phyloP scores from a whole-genome alignment of 2,797 vertebrate genomes.

The Protosalanx chinensis region DNA sequence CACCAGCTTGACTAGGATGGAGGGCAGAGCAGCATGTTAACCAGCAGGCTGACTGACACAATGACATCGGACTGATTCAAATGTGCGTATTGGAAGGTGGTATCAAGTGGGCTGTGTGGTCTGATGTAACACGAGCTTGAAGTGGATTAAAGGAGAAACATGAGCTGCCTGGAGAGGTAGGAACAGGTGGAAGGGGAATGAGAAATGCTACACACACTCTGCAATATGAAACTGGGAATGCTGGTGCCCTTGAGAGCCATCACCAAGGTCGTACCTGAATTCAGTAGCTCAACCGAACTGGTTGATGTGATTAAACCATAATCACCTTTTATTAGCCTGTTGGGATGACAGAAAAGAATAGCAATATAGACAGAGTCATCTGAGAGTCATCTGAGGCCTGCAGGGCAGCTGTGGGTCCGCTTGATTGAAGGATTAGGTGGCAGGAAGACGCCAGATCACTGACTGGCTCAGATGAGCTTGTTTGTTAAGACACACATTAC shows the following conservation, averaged over 20 bases:
- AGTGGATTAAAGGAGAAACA: no score
- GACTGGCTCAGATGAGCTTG: background rate
- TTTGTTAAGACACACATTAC: background rate
- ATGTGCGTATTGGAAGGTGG: background rate
- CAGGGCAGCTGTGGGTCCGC: background rate
- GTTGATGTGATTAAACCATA: background rate
- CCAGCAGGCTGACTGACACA: background rate
- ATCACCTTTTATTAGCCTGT: background rate
- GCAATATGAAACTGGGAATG: background rate
- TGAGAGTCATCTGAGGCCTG: background rate
- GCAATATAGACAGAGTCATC: background rate
- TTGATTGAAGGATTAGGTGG: background rate
- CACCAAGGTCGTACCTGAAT: background rate
- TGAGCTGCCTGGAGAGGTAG: no score
- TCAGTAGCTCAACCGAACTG: background rate
- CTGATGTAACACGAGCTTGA: background rate
- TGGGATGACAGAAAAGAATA: background rate
- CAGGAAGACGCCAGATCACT: background rate
- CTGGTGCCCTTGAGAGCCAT: background rate
- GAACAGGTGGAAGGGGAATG: background rate
- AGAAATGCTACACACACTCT: slow-evolving; percentile 7
- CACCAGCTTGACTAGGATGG: background rate
- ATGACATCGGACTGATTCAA: background rate
- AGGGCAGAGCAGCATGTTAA: background rate
- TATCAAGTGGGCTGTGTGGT: background rate